Conservation (phyloP, 2,888 invertebrate species). For the Drosophila nigritarsus region DNA sequence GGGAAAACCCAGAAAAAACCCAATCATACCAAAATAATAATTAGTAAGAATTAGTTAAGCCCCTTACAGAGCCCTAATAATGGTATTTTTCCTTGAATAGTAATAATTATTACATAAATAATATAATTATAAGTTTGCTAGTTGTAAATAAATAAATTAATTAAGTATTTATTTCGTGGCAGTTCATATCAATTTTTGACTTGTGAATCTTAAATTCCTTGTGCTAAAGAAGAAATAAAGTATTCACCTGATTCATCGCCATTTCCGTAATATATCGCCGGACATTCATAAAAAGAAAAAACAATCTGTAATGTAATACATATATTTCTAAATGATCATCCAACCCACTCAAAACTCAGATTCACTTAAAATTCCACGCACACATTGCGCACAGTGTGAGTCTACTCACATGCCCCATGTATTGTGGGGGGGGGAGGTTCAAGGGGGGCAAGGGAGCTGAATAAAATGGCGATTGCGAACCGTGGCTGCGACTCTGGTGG, state of each 20-base stretch:
- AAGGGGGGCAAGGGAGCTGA: conserved; percentile 13
- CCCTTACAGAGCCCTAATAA: background rate
- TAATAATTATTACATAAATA: background rate
- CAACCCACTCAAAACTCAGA: conserved; percentile 38
- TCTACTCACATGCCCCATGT: conserved; percentile 3
- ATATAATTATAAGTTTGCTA: background rate
- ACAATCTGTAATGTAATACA: background rate
- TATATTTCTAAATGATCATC: conserved; percentile 21
- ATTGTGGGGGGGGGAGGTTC: too few species aligned
- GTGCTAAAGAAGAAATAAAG: background rate
- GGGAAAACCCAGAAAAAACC: too few species aligned
- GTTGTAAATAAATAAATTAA: background rate
- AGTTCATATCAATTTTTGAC: background rate
- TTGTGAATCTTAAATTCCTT: background rate
- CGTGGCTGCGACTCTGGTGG: conserved; percentile 4
- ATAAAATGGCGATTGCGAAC: conserved; percentile 26
- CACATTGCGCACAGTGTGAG: conserved; percentile 42
- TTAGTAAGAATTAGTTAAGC: too few species aligned
- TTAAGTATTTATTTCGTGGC: background rate
- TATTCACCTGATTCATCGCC: background rate
- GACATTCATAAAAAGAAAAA: background rate
- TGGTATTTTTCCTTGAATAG: background rate
- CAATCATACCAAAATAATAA: too few species aligned
- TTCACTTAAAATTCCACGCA: conserved; percentile 45
- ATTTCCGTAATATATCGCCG: background rate